phyloP scores from a whole-genome alignment of 2,113 vertebrate species.

The Zingel zingel region DNA sequence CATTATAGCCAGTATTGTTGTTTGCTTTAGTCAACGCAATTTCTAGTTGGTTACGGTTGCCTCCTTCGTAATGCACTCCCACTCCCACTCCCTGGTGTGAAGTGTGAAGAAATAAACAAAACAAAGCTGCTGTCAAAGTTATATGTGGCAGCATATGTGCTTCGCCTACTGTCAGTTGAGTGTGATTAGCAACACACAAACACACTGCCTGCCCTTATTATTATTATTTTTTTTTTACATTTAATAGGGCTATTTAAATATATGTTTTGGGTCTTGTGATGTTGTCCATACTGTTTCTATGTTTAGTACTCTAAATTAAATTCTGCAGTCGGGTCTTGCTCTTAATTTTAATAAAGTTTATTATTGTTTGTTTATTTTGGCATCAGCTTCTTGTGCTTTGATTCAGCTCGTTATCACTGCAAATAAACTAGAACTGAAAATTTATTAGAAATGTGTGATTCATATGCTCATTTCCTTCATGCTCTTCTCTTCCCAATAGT shows the following conservation, averaged over 20 bases:
- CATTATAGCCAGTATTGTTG: slow-evolving; percentile 21
- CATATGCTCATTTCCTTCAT: slow-evolving; percentile 35
- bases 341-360: neutral
- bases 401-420: neutral
- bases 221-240: neutral
- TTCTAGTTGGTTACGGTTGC: slow-evolving; percentile 24
- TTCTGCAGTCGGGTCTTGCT: neutral
- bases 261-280: neutral
- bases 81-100: slow-evolving; percentile 48
- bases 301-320: neutral
- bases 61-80: slow-evolving; percentile 22
- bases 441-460: slow-evolving; percentile 33
- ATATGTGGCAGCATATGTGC: slow-evolving; percentile 24
- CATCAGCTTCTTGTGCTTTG: neutral
- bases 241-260: neutral
- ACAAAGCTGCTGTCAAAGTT: slow-evolving; percentile 40
- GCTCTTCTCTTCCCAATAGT: slow-evolving; percentile 2
- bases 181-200: slow-evolving; percentile 11
- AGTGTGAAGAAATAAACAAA: slow-evolving; percentile 42
- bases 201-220: neutral
- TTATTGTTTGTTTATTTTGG: slow-evolving; percentile 33
- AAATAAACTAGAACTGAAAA: slow-evolving; percentile 28
- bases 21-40: slow-evolving; percentile 7
- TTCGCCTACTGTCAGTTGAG: neutral
- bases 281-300: neutral